Evolutionary conservation across 1,140 invertebrate species (phyloP).

Genomic region (Temnothorax longispinosus): DNA sequence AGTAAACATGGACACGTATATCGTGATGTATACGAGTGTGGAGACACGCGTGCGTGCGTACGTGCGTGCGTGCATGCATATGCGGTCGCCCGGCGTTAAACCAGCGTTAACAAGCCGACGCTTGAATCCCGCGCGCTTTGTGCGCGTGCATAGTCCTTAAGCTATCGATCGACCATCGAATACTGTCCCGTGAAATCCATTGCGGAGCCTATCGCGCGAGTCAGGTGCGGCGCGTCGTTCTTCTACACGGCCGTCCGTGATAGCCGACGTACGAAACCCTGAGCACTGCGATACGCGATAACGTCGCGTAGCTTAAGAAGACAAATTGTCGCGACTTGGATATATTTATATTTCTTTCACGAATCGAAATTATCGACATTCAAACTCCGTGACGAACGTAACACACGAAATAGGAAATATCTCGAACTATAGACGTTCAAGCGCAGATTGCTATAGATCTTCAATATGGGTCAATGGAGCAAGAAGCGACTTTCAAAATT

Average conservation of each 20-base stretch:
- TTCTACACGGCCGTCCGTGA: constrained; percentile 16
- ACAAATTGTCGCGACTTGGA: not conserved
- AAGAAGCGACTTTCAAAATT: not conserved
- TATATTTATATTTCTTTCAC: not conserved
- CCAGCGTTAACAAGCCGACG: constrained; percentile 72
- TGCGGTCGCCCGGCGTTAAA: constrained; percentile 56
- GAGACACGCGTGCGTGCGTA: constrained; percentile 34
- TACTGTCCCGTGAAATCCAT: constrained; percentile 68
- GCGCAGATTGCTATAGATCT: not conserved
- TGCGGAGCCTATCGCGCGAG: constrained; percentile 23
- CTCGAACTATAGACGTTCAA: not conserved
- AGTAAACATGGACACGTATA: constrained; percentile 58
- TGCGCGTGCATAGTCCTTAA: constrained; percentile 59
- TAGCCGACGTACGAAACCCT: not conserved
- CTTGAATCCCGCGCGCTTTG: constrained; percentile 69
- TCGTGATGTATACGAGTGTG: constrained; percentile 25
- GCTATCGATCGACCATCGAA: constrained; percentile 71
- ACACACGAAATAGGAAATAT: not conserved
- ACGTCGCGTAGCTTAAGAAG: not conserved
- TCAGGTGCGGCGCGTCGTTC: not conserved
- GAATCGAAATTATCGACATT: not conserved
- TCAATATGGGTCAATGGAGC: not conserved
- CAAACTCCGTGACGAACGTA: not conserved
- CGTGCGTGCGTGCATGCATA: constrained; percentile 24
- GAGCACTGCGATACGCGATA: not conserved